Percentiles rank a stretch among this genome's conserved stretches.
phyloP scores from a whole-genome alignment of 2,797 vertebrate genomes.

The Pseudochirops corinnae region DNA sequence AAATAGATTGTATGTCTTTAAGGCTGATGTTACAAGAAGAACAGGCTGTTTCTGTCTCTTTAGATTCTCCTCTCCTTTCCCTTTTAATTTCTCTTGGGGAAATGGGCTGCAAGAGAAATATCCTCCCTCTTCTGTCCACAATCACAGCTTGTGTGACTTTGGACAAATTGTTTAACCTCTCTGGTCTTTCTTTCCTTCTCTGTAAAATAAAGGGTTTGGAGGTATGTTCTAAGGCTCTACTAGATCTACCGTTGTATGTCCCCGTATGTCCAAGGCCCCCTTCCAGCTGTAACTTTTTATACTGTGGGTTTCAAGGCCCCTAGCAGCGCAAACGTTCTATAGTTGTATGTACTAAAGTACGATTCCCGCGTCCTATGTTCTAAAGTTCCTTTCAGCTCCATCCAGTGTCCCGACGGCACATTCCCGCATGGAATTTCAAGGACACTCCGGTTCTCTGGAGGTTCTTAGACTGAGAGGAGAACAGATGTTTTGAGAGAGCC shows the following conservation, averaged over 20 bases:
- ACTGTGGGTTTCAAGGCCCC: not conserved
- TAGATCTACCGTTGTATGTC: not conserved
- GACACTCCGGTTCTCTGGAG: not conserved
- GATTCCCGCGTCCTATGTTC: not conserved
- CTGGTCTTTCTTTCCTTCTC: slow-evolving; percentile 71
- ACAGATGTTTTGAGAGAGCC: not conserved
- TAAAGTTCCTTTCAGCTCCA: not conserved
- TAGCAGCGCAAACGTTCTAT: not conserved
- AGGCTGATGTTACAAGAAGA: slow-evolving; percentile 48
- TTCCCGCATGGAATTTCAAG: not conserved
- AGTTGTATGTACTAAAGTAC: not conserved
- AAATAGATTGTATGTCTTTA: slow-evolving; percentile 82
- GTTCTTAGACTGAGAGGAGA: not conserved
- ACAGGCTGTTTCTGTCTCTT: not conserved
- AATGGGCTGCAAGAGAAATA: not conserved
- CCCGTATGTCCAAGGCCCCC: not conserved
- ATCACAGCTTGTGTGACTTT: slow-evolving; percentile 2
- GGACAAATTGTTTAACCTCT: not conserved
- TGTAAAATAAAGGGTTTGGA: not conserved
- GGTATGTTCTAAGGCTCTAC: not conserved
- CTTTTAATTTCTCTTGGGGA: slow-evolving; percentile 43
- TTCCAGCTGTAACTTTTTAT: not conserved
- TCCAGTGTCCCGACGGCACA: not conserved
- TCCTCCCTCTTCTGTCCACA: not conserved
- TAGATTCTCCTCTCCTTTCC: not conserved